A percentile compares a stretch with the other conserved stretches of the same genome.
Conservation (phyloP, 2,113 vertebrate species). For the Caretta caretta region DNA sequence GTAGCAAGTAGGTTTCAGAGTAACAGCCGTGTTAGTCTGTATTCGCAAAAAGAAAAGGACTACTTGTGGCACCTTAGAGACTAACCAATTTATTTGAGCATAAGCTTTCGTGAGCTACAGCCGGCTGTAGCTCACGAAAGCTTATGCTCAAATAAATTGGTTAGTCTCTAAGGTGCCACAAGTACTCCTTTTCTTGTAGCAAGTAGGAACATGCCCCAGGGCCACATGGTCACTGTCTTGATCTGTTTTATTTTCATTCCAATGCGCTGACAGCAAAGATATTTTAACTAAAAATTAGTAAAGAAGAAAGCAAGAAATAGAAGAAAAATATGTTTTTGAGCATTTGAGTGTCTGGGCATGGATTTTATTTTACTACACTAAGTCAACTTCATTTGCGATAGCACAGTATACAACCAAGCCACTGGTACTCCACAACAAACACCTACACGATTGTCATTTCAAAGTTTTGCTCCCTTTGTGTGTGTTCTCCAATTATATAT, state of each 20-base stretch:
- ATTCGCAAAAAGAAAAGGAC: too few species aligned
- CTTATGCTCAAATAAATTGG: too few species aligned
- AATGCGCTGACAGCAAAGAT: not conserved
- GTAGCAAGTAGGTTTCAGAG: not conserved
- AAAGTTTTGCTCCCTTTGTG: not conserved
- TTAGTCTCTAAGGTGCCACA: too few species aligned
- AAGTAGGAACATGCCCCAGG: not conserved
- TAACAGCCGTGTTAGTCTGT: too few species aligned
- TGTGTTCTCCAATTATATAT: not conserved
- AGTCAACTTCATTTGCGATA: not conserved
- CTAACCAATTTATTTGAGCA: too few species aligned
- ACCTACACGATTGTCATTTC: not conserved
- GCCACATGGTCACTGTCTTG: not conserved
- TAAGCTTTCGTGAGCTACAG: too few species aligned
- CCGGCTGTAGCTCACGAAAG: too few species aligned
- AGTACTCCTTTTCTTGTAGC: too few species aligned
- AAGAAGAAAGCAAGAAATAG: not conserved
- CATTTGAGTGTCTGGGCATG: not conserved
- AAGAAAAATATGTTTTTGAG: not conserved
- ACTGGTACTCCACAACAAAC: not conserved
- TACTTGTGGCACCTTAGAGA: too few species aligned
- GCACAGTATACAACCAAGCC: fast-evolving
- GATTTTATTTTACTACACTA: not conserved
- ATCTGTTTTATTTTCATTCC: not conserved
- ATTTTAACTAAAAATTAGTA: not conserved